Evolutionary conservation across 2,113 vertebrate species (phyloP).

Genomic region (Meleagris gallopavo): DNA sequence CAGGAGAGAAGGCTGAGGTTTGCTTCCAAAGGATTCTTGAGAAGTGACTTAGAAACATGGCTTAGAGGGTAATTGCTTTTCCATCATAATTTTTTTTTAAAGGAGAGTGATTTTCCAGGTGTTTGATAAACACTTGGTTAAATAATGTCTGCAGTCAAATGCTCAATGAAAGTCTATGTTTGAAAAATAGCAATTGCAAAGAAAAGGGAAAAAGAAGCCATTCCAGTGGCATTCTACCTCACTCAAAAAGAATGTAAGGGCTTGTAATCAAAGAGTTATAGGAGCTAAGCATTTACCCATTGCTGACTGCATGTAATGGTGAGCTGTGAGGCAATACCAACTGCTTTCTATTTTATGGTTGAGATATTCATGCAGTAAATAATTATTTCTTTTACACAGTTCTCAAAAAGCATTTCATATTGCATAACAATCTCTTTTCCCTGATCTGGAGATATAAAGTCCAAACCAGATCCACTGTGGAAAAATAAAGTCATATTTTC

Average conservation of each 20-base stretch:
- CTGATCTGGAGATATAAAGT: neutral
- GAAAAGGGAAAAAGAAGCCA: neutral
- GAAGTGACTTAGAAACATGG: slow-evolving; percentile 19
- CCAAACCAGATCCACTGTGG: neutral
- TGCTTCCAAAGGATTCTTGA: slow-evolving; percentile 35
- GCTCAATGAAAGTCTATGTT: slow-evolving; percentile 1
- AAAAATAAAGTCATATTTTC: neutral
- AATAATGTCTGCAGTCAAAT: slow-evolving; percentile 34
- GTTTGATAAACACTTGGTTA: slow-evolving; percentile 57
- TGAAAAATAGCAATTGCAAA: neutral
- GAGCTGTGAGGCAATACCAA: neutral
- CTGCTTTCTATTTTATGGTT: neutral
- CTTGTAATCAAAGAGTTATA: neutral
- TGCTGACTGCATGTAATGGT: neutral
- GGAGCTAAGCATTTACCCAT: neutral
- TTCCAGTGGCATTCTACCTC: neutral
- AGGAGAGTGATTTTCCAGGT: slow-evolving; percentile 61
- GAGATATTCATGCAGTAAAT: neutral
- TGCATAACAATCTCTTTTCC: neutral
- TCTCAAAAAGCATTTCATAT: neutral
- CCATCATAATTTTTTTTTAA: slow-evolving; percentile 17
- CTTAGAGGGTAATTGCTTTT: slow-evolving; percentile 64
- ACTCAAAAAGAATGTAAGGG: neutral
- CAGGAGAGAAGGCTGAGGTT: neutral
- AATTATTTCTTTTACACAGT: neutral